Conservation (phyloP, 2,888 invertebrate species). For the Sphinx pinastri region DNA sequence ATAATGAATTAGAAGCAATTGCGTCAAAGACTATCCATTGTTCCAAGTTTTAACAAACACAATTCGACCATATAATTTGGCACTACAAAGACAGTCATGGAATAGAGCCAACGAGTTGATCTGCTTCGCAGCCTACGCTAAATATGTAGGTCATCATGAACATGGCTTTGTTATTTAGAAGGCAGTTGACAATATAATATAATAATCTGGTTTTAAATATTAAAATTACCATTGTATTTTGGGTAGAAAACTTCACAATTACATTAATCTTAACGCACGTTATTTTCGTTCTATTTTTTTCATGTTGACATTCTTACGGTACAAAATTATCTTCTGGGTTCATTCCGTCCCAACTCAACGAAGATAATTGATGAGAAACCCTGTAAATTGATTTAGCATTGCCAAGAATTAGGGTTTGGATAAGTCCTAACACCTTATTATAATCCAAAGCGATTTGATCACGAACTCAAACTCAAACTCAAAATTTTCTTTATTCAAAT, state of each 20-base stretch:
- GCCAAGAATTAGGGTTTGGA: no score
- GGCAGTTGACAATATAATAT: conserved; percentile 11
- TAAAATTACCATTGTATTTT: neutral
- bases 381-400: no score
- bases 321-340: neutral
- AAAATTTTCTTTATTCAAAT: no score
- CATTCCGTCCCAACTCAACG: no score
- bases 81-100: conserved; percentile 24
- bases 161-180: neutral
- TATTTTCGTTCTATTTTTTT: neutral
- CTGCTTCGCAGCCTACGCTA: conserved; percentile 6
- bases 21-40: conserved; percentile 10
- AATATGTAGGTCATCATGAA: conserved; percentile 24
- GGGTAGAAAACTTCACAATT: neutral
- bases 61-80: conserved; percentile 26
- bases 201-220: neutral
- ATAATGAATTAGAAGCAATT: neutral
- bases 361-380: no score
- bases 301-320: neutral
- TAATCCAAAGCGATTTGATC: no score
- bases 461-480: no score
- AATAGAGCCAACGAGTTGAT: conserved; percentile 25
- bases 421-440: no score
- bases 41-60: conserved; percentile 8
- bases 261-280: neutral